Evolutionary conservation across 2,113 vertebrate species (phyloP).

Genomic region (Tychaedon coryphoeus): DNA sequence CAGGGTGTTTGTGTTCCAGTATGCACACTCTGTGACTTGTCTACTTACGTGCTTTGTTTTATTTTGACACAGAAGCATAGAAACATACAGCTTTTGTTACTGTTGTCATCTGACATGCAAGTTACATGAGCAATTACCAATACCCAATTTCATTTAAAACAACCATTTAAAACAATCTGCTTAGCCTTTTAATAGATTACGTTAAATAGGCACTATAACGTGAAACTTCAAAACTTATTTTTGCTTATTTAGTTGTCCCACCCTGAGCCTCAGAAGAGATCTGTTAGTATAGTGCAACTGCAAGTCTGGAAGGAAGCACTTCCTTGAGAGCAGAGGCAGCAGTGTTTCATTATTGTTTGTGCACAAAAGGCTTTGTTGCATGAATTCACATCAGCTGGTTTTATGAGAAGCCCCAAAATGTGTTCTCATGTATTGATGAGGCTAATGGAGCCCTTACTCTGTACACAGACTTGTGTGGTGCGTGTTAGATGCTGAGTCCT

Average conservation of each 20-base stretch:
- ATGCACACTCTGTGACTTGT: neutral
- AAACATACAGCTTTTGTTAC: neutral
- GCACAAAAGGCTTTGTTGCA: neutral
- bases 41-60: neutral
- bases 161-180: neutral
- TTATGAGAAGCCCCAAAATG: neutral
- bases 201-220: neutral
- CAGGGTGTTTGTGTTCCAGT: neutral
- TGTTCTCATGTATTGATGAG: neutral
- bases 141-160: neutral
- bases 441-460: neutral
- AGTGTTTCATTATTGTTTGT: neutral
- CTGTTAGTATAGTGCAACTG: neutral
- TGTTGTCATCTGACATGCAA: neutral
- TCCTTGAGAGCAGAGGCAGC: neutral
- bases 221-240: neutral
- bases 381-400: constrained; percentile 21
- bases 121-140: neutral
- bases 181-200: neutral
- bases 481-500: neutral
- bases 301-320: neutral
- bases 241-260: neutral
- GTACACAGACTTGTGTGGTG: neutral
- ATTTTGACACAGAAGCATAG: neutral
- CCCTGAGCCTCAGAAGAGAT: neutral